Conservation (phyloP, 1,140 invertebrate species). For the Homarus americanus region DNA sequence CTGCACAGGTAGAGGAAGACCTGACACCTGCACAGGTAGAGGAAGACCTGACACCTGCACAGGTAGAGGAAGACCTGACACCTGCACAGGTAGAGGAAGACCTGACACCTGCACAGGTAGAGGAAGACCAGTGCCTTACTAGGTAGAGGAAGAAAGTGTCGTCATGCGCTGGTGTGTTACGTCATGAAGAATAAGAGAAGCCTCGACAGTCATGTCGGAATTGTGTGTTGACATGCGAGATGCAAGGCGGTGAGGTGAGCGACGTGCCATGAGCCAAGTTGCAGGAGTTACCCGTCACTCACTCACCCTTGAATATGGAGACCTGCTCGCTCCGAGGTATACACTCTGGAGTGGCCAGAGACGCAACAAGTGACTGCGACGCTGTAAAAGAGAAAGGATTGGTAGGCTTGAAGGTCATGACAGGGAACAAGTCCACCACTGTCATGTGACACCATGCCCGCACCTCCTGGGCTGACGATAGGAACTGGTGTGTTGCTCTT, state of each 20-base stretch:
- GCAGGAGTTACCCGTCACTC: constrained; percentile 2
- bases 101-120: neutral
- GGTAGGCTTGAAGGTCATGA: neutral
- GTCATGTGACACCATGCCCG: too few species aligned
- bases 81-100: too few species aligned
- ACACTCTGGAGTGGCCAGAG: constrained; percentile 37
- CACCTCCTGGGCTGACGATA: too few species aligned
- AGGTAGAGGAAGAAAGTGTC: neutral
- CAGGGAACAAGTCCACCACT: too few species aligned
- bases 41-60: neutral
- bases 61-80: neutral
- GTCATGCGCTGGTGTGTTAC: neutral
- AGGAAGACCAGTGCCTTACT: neutral
- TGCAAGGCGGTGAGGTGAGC: constrained; percentile 50
- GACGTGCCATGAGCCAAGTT: constrained; percentile 9
- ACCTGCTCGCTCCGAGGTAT: constrained; percentile 34
- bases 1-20: too few species aligned
- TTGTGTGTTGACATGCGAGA: constrained; percentile 34
- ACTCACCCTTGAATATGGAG: constrained; percentile 48
- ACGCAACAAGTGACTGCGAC: constrained; percentile 43
- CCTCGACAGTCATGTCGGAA: constrained; percentile 4
- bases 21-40: too few species aligned
- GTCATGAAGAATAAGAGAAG: neutral
- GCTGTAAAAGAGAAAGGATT: constrained; percentile 36
- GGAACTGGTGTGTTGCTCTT: too few species aligned